Base-by-base conservation (phyloP, 2,888 invertebrate species). In the Drosophila gaucha region DNA sequence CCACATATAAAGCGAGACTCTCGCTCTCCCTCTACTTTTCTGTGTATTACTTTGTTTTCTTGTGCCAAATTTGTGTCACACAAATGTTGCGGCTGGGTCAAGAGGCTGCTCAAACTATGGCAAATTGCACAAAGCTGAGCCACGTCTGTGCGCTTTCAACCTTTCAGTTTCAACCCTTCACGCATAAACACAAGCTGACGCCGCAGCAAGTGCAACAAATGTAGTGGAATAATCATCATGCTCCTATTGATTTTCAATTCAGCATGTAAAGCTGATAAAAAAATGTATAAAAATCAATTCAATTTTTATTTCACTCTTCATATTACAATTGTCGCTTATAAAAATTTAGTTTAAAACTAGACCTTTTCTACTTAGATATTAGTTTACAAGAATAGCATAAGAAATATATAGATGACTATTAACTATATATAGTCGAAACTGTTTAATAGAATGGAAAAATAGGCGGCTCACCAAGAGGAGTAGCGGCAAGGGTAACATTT, bases 171-270 rank as follows among this genome's bases (percentile, higher is more conserved):
- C 73, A 85, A 64, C 66, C 78, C 69, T 62, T 59, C 46, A 59
- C 70, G 67, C 80, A 83, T 83, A 83, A 86, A 78, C 73, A 73
- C 76, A 73, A 80, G 58, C 68, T 78, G 80, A 10, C 59, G 41
- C 54, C 10, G 38, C 60, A 60, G 51, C 65, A 68, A 73, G 63
- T 66, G 74, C 69, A 62, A 16, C 67, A 74, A 84, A 84, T 86
- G 71, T 77, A 69, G 68, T 66, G 87, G 67, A 84, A 88, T 84
- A 84, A 84, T 84, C 69, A 66, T 72, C 67, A 72, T 82, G 75
- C 6, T 64, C 33, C 18, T 14, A 54, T 33, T 26, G 55, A 18
- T 56, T 46, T 47, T 33, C 49, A 18, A 28, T 59, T 41, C 38
- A 41, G 18, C 6, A 10, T 12, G n/a, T n/a, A n/a, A n/a, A n/a